Evolutionary conservation across 2,113 vertebrate species (phyloP).

Genomic region (Rhinolophus sinicus): DNA sequence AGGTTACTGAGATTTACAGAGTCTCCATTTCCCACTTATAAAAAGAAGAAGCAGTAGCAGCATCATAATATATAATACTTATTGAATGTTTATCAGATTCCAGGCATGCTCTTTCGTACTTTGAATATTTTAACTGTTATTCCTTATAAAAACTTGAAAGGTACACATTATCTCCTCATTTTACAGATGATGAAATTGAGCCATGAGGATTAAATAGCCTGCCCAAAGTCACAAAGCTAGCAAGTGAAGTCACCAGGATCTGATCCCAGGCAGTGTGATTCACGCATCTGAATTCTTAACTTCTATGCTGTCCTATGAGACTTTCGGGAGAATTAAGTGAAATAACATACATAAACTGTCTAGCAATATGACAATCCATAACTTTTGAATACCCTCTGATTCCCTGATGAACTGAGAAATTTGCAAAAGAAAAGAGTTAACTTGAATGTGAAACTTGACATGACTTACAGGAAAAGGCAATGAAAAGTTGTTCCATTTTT

Average conservation of each 20-base stretch:
- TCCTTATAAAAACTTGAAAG: background rate
- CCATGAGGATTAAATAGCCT: background rate
- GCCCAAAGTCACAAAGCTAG: background rate
- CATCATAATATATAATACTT: background rate
- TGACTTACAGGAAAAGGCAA: slow-evolving; percentile 19
- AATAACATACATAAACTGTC: background rate
- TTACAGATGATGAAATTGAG: background rate
- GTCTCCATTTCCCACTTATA: background rate
- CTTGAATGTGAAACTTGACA: slow-evolving; percentile 48
- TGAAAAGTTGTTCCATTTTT: slow-evolving; percentile 10
- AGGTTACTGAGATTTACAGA: background rate
- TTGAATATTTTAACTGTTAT: background rate
- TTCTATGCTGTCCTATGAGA: background rate
- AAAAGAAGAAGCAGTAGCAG: background rate
- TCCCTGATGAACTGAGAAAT: slow-evolving; percentile 16
- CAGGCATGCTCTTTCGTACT: background rate
- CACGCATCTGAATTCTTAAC: background rate
- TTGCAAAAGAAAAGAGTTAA: slow-evolving; percentile 20
- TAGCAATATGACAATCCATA: background rate
- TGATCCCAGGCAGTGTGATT: background rate
- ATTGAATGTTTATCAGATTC: background rate
- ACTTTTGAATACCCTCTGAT: background rate
- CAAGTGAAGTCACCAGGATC: background rate
- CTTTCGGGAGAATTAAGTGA: slow-evolving; percentile 19
- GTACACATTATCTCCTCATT: background rate